Evolutionary conservation across 1,140 invertebrate species (phyloP).

Genomic region (Zaprionus vittiger): DNA sequence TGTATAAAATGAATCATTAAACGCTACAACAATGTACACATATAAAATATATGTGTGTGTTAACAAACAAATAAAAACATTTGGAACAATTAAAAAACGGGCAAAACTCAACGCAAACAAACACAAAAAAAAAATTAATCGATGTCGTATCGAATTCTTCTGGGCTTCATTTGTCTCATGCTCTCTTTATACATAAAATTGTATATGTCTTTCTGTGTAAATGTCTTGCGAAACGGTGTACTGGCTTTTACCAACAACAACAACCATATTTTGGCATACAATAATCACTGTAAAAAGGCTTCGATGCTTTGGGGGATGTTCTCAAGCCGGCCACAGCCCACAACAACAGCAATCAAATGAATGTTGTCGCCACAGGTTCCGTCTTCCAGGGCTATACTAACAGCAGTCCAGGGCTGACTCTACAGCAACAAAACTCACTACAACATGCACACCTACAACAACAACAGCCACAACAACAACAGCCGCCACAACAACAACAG

Average conservation of each 20-base stretch:
- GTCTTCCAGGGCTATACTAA: slow-evolving; percentile 42
- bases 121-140: slow-evolving; percentile 23
- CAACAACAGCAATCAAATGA: slow-evolving; percentile 83
- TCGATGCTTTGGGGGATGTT: slow-evolving; percentile 90
- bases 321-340: slow-evolving; percentile 86
- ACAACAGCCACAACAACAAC: slow-evolving; percentile 84
- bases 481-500: slow-evolving; percentile 69
- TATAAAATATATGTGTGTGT: slow-evolving; percentile 41
- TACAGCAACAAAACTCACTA: slow-evolving; percentile 50
- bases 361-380: slow-evolving; percentile 81
- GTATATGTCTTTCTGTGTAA: slow-evolving; percentile 78
- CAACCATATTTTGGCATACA: slow-evolving; percentile 21
- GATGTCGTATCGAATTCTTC: slow-evolving; percentile 16
- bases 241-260: slow-evolving; percentile 58
- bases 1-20: slow-evolving; percentile 47
- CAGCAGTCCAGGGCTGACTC: slow-evolving; percentile 50
- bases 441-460: slow-evolving; percentile 72
- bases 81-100: slow-evolving; percentile 32
- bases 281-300: slow-evolving; percentile 85
- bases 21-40: slow-evolving; percentile 48
- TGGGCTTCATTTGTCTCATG: slow-evolving; percentile 73
- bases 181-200: slow-evolving; percentile 50
- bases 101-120: slow-evolving; percentile 40
- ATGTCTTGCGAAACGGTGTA: slow-evolving; percentile 71
- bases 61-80: slow-evolving; percentile 39